phyloP scores from a whole-genome alignment of 2,888 invertebrate species.

The Hetaerina titia region DNA sequence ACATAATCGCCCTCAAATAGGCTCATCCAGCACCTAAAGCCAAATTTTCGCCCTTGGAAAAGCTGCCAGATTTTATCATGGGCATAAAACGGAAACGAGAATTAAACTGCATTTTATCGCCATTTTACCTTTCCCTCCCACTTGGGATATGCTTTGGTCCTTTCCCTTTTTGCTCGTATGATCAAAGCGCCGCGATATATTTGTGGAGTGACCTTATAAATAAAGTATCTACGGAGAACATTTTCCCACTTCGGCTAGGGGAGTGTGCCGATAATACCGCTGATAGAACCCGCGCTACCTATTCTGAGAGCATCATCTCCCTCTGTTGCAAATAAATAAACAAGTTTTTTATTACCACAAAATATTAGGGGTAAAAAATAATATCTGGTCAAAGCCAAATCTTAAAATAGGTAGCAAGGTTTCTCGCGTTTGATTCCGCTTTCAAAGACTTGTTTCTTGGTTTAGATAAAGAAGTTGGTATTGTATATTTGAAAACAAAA shows the following conservation, averaged over 20 bases:
- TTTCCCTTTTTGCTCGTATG: neutral
- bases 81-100: conserved; percentile 29
- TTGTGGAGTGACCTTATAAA: neutral
- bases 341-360: too few relatives aligned
- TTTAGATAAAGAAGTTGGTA: too few relatives aligned
- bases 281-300: neutral
- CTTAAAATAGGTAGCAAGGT: too few relatives aligned
- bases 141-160: neutral
- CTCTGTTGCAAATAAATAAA: too few relatives aligned
- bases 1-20: conserved; percentile 45
- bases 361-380: too few relatives aligned
- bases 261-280: neutral
- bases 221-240: neutral
- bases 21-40: neutral
- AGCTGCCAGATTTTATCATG: conserved; percentile 23
- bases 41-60: conserved; percentile 32
- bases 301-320: too few relatives aligned
- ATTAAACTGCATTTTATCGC: neutral
- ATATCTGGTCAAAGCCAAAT: too few relatives aligned
- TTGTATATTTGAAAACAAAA: too few relatives aligned
- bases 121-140: neutral
- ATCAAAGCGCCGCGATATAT: neutral
- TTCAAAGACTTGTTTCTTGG: too few relatives aligned
- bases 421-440: too few relatives aligned
- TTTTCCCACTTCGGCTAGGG: neutral